Conservation (phyloP, 2,888 invertebrate genomes). For the Drosophila merina region DNA sequence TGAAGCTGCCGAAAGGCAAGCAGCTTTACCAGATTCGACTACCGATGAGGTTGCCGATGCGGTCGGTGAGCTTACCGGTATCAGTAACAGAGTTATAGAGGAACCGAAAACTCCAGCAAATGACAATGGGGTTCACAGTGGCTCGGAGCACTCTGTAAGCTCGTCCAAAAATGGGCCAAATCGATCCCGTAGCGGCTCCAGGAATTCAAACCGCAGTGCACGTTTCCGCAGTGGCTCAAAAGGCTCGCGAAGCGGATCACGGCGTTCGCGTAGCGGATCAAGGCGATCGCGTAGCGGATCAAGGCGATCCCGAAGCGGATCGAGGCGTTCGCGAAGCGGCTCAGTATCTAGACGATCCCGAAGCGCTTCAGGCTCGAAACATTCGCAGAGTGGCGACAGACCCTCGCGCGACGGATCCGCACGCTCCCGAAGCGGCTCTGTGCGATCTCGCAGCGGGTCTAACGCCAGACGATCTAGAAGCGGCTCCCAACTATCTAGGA, state of each 20-base stretch:
- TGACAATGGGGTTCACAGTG: conserved; percentile 7
- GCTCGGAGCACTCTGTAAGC: conserved; percentile 4
- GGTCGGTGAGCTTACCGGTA: background rate
- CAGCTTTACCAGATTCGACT: background rate
- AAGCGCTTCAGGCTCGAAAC: conserved; percentile 29
- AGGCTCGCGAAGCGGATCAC: background rate
- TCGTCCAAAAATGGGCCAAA: background rate
- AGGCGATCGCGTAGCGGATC: conserved; percentile 12
- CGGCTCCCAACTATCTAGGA: background rate
- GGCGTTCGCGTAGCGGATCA: background rate
- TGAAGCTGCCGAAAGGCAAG: background rate
- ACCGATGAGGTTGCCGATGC: background rate
- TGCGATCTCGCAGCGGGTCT: conserved; percentile 53
- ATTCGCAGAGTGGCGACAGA: conserved; percentile 56
- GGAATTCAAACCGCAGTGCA: no score
- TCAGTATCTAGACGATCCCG: conserved; percentile 56
- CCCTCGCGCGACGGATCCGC: conserved; percentile 53
- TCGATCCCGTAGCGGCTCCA: conserved; percentile 13
- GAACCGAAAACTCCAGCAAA: background rate
- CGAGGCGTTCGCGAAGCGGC: conserved; percentile 60
- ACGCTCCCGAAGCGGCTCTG: conserved; percentile 42
- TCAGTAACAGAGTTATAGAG: no score
- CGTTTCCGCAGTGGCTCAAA: conserved; percentile 10
- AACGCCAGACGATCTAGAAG: background rate
- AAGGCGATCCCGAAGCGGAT: conserved; percentile 29